Evolutionary conservation across 2,797 vertebrate species (phyloP).

Genomic region (Muraenolepis orangiensis): DNA sequence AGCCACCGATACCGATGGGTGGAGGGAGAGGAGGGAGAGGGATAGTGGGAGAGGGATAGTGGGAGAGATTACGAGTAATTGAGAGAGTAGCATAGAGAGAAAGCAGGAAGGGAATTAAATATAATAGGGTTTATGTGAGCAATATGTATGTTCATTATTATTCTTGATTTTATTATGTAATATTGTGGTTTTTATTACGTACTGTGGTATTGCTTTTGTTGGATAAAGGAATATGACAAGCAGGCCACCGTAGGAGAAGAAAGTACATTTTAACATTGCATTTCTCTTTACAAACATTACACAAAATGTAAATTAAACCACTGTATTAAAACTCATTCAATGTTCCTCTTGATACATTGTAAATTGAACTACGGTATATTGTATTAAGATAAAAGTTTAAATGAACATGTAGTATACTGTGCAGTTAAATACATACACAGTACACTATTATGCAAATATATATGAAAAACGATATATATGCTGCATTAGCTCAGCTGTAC

Average conservation of each 20-base stretch:
- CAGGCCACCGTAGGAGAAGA: neutral
- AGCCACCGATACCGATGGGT: constrained; percentile 30
- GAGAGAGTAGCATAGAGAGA: neutral
- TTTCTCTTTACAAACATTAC: neutral
- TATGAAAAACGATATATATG: too few species aligned
- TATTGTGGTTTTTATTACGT: neutral
- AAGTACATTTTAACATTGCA: neutral
- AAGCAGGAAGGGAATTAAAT: neutral
- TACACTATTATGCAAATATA: neutral
- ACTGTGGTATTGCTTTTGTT: constrained; percentile 9
- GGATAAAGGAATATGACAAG: neutral
- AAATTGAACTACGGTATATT: neutral
- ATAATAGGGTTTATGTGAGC: neutral
- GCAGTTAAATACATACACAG: neutral
- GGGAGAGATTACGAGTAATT: neutral
- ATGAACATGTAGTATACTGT: neutral
- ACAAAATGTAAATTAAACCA: neutral
- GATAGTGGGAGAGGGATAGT: constrained; percentile 9
- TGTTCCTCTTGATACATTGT: neutral
- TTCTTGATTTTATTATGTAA: neutral
- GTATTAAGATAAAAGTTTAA: neutral
- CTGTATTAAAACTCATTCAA: neutral
- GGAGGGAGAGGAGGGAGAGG: constrained; percentile 19
- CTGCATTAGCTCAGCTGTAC: neutral
- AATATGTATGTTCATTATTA: neutral